phyloP scores from a whole-genome alignment of 2,113 vertebrate genomes.

The Albula glossodonta region DNA sequence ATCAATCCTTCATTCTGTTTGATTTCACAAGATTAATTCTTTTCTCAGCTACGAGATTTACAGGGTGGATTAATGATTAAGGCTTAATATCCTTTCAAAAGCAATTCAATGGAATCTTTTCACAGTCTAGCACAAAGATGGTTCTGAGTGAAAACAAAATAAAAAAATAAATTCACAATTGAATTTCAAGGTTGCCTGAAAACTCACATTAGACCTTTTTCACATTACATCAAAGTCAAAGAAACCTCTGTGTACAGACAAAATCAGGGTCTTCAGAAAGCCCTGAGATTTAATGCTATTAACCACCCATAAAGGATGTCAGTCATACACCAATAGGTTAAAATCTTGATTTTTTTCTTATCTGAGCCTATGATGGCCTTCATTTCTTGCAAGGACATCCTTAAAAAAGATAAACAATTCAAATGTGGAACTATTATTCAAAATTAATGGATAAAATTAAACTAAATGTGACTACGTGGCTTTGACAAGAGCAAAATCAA shows the following conservation, averaged over 20 bases:
- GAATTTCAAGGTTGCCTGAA: not conserved
- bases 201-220: not conserved
- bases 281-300: not conserved
- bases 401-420: not conserved
- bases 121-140: not conserved
- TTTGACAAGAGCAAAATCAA: too few relatives aligned
- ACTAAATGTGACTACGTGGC: too few relatives aligned
- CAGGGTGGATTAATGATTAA: not conserved
- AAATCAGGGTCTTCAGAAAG: not conserved
- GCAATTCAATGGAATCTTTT: not conserved
- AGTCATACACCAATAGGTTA: too few relatives aligned
- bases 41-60: not conserved
- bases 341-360: not conserved
- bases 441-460: too few relatives aligned
- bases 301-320: too few relatives aligned
- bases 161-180: not conserved
- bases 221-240: not conserved
- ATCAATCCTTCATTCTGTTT: not conserved
- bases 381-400: not conserved
- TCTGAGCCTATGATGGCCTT: not conserved
- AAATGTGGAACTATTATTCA: not conserved
- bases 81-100: not conserved
- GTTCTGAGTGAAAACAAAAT: not conserved
- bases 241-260: not conserved
- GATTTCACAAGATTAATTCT: not conserved